Conservation (phyloP, 1,140 invertebrate genomes). For the Carposina sasakii region DNA sequence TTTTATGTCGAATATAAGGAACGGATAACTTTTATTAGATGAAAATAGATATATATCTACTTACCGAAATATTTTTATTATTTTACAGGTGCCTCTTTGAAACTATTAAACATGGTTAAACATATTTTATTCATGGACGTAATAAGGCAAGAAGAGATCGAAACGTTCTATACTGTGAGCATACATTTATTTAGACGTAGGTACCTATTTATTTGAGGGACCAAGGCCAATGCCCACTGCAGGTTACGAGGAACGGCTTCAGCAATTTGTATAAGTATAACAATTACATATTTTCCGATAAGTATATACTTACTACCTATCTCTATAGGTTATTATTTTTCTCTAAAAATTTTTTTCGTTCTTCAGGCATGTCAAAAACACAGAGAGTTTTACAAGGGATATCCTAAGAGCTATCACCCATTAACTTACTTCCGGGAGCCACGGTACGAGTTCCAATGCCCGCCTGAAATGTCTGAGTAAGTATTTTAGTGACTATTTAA, state of each 20-base stretch:
- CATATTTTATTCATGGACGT: constrained; percentile 56
- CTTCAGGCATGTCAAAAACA: constrained; percentile 35
- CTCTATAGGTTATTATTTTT: neutral
- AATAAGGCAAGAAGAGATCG: constrained; percentile 60
- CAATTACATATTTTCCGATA: too few species aligned
- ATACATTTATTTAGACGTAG: constrained; percentile 20
- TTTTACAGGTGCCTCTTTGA: too few species aligned
- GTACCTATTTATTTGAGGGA: too few species aligned
- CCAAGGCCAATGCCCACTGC: too few species aligned
- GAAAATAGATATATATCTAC: too few species aligned
- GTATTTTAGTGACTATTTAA: constrained; percentile 15
- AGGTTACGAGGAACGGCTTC: too few species aligned
- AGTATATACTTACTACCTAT: neutral
- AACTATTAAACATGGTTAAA: constrained; percentile 51
- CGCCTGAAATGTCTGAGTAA: constrained; percentile 39
- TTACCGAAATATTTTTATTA: too few species aligned
- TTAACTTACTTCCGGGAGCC: constrained; percentile 37
- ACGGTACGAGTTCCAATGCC: constrained; percentile 39
- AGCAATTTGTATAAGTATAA: too few species aligned
- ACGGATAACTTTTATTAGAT: too few species aligned
- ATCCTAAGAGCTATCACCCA: constrained; percentile 39
- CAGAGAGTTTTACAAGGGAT: constrained; percentile 43
- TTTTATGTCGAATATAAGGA: too few species aligned
- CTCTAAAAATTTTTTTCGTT: neutral
- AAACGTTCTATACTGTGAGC: constrained; percentile 45